Base-by-base conservation (phyloP, 2,113 vertebrate genomes). In the Emberiza fucata region DNA sequence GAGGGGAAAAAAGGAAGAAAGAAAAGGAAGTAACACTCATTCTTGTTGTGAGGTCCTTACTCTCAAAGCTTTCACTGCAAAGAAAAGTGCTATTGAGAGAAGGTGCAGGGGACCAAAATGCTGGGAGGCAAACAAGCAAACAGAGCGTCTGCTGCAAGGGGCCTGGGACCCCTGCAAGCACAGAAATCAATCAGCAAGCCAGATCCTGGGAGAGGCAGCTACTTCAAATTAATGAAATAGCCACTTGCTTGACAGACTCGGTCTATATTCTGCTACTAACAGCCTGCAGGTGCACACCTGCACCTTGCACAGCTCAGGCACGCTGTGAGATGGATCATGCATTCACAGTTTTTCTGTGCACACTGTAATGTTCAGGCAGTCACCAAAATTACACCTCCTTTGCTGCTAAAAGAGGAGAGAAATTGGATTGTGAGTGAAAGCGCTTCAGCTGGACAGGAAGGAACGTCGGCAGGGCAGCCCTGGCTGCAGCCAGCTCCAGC, bases 11-110 rank as follows among this genome's bases (percentile, higher is more conserved):
- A 39, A 39, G 47, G 35, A 93, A 85, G 77, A 79, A 87, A 96
- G 81, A 91, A 79, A 87, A 91, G 92, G 78, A 95, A 96, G 76
- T 88, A 84, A 90, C 64, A 25, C 57, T 92, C 81, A 57, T 68
- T 71, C 84, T 94, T 68, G 73, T 27, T 86, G 76, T 23, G 64
- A 86, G 44, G 68, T 83, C 82, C 77, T 93, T 61, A 31, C 85
- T 90, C 82, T 82, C 63, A 73, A 85, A 89, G 79, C 91, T 77
- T 93, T 95, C 86, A 91, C 0, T 42, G 79, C 75, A 78, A 92
- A 94, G 76, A 94, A 96, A 94, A 97, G 79, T 82, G 69, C 89
- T 85, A 94, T 93, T 97, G 88, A 97, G 72, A 66, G 86, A 88
- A 92, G 53, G 73, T 59, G 80, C 84, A 80, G 60, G 45, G 33